Percentiles rank a stretch among this genome's conserved stretches.
These are phyloP conservation scores for Piezodorus guildinii DNA, from an alignment of 1,140 invertebrate genomes.

Conservation along the genomic window DNA sequence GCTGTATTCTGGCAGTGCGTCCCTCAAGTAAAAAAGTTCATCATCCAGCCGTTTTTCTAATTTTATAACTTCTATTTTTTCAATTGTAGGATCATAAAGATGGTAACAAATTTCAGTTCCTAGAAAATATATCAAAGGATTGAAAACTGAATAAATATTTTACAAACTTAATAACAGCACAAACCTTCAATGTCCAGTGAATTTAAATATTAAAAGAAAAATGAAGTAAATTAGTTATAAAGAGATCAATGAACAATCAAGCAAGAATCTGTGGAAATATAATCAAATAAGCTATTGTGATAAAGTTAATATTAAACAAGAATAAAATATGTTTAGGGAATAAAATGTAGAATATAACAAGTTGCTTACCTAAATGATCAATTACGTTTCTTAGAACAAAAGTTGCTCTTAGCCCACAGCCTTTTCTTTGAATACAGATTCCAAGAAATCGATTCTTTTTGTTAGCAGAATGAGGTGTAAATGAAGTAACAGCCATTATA, in stretches of 20 bases:
- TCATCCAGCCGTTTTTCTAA: slow-evolving; percentile 91
- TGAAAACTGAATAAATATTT: background rate
- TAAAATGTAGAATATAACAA: background rate
- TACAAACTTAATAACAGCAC: background rate
- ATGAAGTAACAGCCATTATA: slow-evolving; percentile 80
- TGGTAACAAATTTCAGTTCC: slow-evolving; percentile 83
- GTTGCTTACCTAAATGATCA: slow-evolving; percentile 61
- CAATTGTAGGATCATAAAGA: slow-evolving; percentile 87
- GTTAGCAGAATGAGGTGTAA: slow-evolving; percentile 73
- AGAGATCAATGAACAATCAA: too few relatives aligned
- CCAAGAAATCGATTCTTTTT: slow-evolving; percentile 88
- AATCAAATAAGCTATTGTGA: background rate
- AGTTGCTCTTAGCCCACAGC: slow-evolving; percentile 63
- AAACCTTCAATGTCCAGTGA: too few relatives aligned
- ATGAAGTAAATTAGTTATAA: too few relatives aligned
- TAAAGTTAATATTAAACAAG: background rate
- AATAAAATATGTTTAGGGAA: background rate
- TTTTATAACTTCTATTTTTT: slow-evolving; percentile 76
- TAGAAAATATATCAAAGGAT: slow-evolving; percentile 29
- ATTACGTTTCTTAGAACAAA: slow-evolving; percentile 89
- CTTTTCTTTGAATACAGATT: slow-evolving; percentile 81
- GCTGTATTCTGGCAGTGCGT: slow-evolving; percentile 86
- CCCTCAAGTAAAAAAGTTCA: slow-evolving; percentile 78
- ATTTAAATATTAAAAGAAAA: too few relatives aligned
- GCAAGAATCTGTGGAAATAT: too few relatives aligned